Base-by-base conservation (phyloP, 2,797 vertebrate species). In the Pseudomugil tenellus region DNA sequence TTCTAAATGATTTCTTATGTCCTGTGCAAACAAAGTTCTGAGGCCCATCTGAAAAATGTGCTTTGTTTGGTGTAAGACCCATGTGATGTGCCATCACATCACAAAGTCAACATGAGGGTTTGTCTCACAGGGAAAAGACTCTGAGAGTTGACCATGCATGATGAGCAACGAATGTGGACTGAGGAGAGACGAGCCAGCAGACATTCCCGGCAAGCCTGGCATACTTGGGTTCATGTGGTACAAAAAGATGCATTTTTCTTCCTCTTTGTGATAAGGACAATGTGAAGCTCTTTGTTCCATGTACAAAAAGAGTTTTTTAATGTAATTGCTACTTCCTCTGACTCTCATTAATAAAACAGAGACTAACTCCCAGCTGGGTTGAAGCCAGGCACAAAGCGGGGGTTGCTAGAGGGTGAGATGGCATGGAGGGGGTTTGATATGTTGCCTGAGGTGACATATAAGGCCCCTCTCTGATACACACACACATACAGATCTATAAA, bases 341-440 rank as follows among this genome's bases (percentile, higher is more conserved):
- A 77, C 51, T 68, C 80, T 84, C 84, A 93, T 92, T 79, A 91
- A 89, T 90, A 89, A 91, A 89, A 88, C 84, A 87, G 67, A 71
- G 46, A 74, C 57, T 32, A 39, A 86, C 83, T 88, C 83, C 77
- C 86, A 51, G 61, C 68, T 58, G 79, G 67, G 72, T 37, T 48
- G 32, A 57, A 74, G 73, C 3, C 52, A 62, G 67, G 77, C n/a
- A 75, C n/a, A 29, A 32, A 35, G 54, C 32, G 62, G 62, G 70
- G 75, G 70, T 54, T 59, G 57, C 9, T 56, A 58, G 26, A 70
- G 58, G 66, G 46, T 62, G 67, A 56, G 41, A 29, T 55, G 51
- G 35, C 60, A 43, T 39, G 56, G 54, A 63, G 62, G 59, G n/a
- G 66, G 61, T 57, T 77, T 70, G 63, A 80, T 69, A 77, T 73